Percentiles rank a stretch among this genome's conserved stretches.
Conservation (phyloP, 2,797 vertebrate species). For the Novumbra hubbsi region DNA sequence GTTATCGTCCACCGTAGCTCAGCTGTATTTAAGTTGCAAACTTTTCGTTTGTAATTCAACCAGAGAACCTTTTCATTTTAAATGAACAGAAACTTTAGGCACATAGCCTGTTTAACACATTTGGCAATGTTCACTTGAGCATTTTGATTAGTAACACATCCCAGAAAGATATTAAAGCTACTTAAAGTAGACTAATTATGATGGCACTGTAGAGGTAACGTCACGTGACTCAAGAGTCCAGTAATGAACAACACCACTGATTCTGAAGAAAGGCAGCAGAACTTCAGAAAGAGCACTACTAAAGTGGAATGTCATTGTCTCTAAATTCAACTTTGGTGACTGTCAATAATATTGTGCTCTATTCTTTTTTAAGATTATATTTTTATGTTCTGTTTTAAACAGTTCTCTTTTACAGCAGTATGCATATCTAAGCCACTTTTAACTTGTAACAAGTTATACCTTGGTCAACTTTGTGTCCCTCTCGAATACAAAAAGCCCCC, state of each 20-base stretch:
- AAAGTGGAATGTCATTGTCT: neutral
- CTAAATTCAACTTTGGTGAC: neutral
- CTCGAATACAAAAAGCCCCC: neutral
- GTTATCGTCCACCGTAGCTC: neutral
- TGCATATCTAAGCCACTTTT: neutral
- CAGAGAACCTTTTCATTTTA: neutral
- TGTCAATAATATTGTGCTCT: neutral
- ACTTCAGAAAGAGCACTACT: neutral
- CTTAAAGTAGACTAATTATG: neutral
- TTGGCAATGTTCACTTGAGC: neutral
- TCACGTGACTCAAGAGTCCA: neutral
- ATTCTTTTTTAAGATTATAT: neutral
- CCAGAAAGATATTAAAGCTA: neutral
- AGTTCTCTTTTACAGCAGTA: neutral
- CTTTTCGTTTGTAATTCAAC: neutral
- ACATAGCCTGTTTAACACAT: neutral
- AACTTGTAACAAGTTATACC: constrained; percentile 5
- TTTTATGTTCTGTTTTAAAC: neutral
- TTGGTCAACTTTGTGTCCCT: neutral
- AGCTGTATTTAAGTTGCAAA: neutral
- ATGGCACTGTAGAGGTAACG: neutral
- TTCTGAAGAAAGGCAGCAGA: neutral
- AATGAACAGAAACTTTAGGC: neutral
- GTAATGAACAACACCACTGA: neutral
- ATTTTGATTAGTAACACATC: neutral